These are phyloP conservation scores for Chunga burmeisteri DNA, from an alignment of 2,113 vertebrate species.

Conservation along the genomic window DNA sequence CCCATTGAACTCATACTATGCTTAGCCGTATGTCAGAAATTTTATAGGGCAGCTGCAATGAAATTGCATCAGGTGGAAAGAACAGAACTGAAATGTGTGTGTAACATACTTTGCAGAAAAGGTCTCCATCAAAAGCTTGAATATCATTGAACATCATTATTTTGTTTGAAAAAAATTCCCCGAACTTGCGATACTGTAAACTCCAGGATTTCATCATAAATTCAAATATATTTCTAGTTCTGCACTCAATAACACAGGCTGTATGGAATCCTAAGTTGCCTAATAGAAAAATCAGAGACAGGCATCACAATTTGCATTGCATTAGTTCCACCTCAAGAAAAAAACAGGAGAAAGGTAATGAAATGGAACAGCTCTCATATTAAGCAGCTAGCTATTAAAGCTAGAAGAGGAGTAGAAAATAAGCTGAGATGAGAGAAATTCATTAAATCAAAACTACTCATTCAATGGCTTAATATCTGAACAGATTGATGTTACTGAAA, in stretches of 20 bases:
- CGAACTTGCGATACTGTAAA: neutral
- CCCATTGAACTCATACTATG: neutral
- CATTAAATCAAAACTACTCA: conserved; percentile 72
- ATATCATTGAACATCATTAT: neutral
- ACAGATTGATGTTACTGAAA: conserved; percentile 65
- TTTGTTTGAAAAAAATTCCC: neutral
- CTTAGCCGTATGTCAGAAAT: neutral
- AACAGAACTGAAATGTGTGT: neutral
- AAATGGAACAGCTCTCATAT: conserved; percentile 70
- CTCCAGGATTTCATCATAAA: conserved; percentile 39
- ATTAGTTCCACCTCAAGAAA: conserved; percentile 73
- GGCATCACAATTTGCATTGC: conserved; percentile 58
- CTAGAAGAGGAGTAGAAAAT: conserved; percentile 70
- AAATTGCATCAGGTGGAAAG: neutral
- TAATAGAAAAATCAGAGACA: conserved; percentile 70
- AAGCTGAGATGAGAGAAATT: conserved; percentile 66
- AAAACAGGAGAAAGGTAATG: conserved; percentile 73
- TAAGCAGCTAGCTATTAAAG: conserved; percentile 72
- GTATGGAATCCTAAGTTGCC: conserved; percentile 30
- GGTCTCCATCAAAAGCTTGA: neutral
- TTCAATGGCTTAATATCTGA: conserved; percentile 69
- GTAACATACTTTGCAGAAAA: neutral
- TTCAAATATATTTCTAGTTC: conserved; percentile 47
- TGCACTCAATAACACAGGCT: conserved; percentile 14
- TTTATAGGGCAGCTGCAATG: neutral